Conservation (phyloP, 2,888 invertebrate genomes). For the Euzophera pinguis region DNA sequence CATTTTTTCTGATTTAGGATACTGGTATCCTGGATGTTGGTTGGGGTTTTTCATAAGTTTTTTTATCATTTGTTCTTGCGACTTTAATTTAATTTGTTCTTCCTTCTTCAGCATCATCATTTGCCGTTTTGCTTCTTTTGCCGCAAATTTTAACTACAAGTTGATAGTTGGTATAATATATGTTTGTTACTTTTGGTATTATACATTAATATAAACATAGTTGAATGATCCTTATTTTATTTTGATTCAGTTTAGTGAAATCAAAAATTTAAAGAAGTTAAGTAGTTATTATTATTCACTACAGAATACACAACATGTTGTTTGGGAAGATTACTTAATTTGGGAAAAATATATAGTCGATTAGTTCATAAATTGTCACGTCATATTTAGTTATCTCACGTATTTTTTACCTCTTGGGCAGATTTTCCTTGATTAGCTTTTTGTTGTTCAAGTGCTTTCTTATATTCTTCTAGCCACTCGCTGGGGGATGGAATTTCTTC, state of each 20-base stretch:
- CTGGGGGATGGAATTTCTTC: slow-evolving; percentile 45
- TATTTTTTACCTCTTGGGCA: slow-evolving; percentile 28
- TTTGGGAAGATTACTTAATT: too few species aligned
- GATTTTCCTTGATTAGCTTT: slow-evolving; percentile 45
- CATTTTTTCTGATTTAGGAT: slow-evolving; percentile 47
- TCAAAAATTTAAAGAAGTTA: too few species aligned
- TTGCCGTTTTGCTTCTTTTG: slow-evolving; percentile 40
- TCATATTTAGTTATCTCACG: too few species aligned
- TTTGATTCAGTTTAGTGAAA: too few species aligned
- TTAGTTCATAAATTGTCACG: too few species aligned
- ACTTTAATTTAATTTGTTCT: slow-evolving; percentile 36
- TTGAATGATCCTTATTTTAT: too few species aligned
- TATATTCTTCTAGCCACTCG: slow-evolving; percentile 51
- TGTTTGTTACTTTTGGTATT: too few species aligned
- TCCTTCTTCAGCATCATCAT: slow-evolving; percentile 34
- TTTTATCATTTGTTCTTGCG: slow-evolving; percentile 37
- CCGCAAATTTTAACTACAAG: slow-evolving; percentile 40
- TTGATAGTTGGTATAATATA: neutral
- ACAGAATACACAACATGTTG: too few species aligned
- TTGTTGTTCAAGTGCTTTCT: slow-evolving; percentile 35
- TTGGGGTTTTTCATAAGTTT: slow-evolving; percentile 61
- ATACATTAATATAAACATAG: too few species aligned
- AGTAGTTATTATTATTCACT: too few species aligned
- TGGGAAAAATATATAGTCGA: too few species aligned
- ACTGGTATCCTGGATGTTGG: slow-evolving; percentile 55